Evolutionary conservation across 2,113 vertebrate genomes (phyloP).

Genomic region (Nibea albiflora): DNA sequence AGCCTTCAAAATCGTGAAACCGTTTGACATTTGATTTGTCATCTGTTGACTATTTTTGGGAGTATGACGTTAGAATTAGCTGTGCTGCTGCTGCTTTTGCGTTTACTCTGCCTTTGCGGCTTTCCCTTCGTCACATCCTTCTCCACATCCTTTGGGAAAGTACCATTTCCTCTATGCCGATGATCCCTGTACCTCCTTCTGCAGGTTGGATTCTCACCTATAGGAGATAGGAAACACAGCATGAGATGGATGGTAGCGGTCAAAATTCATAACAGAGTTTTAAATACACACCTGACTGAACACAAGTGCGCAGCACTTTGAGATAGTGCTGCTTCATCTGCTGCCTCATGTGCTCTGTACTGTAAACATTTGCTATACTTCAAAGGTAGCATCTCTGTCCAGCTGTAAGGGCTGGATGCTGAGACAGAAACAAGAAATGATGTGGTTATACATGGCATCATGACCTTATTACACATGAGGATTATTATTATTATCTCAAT

Average conservation of each 20-base stretch:
- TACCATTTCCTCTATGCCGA: conserved; percentile 17
- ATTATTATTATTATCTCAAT: not conserved
- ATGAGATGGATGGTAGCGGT: not conserved
- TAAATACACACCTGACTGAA: conserved; percentile 51
- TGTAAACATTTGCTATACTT: conserved; percentile 82
- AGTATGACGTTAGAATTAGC: conserved; percentile 51
- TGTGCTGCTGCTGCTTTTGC: conserved; percentile 17
- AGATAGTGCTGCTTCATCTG: conserved; percentile 83
- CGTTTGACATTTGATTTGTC: not conserved
- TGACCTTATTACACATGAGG: not conserved
- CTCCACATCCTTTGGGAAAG: conserved; percentile 6
- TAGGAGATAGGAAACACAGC: not conserved
- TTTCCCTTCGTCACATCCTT: conserved; percentile 30
- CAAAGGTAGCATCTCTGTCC: conserved; percentile 80
- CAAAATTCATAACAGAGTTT: not conserved
- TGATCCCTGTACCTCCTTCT: conserved; percentile 35
- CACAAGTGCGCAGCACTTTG: conserved; percentile 57
- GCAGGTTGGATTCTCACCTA: conserved; percentile 50
- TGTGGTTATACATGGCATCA: not conserved
- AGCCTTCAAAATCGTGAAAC: not conserved
- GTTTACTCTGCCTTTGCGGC: conserved; percentile 29
- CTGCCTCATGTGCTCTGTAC: conserved; percentile 75
- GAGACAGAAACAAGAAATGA: not conserved
- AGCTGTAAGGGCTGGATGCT: conserved; percentile 79
- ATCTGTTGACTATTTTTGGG: conserved; percentile 62